Evolutionary conservation across 2,797 vertebrate species (phyloP).

Genomic region (Trematomus bernacchii): DNA sequence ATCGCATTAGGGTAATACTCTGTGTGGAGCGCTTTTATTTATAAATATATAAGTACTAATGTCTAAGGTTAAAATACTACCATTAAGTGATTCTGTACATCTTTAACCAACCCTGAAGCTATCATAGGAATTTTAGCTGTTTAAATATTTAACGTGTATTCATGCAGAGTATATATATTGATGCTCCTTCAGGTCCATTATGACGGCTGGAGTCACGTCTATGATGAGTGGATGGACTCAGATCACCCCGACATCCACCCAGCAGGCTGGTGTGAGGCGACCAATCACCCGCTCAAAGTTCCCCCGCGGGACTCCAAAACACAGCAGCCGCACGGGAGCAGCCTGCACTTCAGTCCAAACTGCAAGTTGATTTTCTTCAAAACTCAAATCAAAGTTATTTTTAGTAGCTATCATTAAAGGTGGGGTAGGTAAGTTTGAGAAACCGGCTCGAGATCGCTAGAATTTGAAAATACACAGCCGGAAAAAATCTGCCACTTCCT

Average conservation of each 20-base stretch:
- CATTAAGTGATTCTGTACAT: too few relatives aligned
- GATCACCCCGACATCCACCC: conserved; percentile 97
- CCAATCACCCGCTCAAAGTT: conserved; percentile 92
- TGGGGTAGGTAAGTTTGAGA: too few relatives aligned
- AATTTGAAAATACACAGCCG: too few relatives aligned
- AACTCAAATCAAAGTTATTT: background rate
- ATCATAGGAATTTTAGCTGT: background rate
- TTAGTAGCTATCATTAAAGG: background rate
- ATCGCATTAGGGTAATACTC: conserved; percentile 91
- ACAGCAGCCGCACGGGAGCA: conserved; percentile 78
- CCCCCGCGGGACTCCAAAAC: conserved; percentile 86
- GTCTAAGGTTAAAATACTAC: background rate
- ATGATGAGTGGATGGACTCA: conserved; percentile 97
- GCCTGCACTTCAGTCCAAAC: conserved; percentile 14
- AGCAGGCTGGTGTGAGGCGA: conserved; percentile 95
- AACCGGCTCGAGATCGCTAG: too few relatives aligned
- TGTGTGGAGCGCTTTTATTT: background rate
- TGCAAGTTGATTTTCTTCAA: background rate
- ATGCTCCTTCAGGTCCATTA: conserved; percentile 91
- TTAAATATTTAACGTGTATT: background rate
- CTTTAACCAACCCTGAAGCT: too few relatives aligned
- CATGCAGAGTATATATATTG: background rate
- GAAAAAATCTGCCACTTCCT: too few relatives aligned
- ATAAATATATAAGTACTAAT: background rate
- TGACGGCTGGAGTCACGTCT: conserved; percentile 96